Conservation (phyloP, 2,113 vertebrate species). For the Notothenia rossii region DNA sequence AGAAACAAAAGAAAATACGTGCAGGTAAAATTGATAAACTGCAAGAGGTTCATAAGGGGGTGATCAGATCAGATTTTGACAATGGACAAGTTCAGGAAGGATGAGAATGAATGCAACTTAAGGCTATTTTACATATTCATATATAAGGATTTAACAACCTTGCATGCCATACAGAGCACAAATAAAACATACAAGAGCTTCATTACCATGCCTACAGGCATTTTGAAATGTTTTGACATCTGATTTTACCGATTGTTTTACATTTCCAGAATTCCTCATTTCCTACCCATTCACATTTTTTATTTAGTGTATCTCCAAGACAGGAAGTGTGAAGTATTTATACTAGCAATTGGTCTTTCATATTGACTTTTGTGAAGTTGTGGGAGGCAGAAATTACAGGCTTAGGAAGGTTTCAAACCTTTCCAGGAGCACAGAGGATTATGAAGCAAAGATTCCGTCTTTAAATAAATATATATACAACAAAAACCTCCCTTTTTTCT, state of each 20-base stretch:
- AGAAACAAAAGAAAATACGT: conserved; percentile 52
- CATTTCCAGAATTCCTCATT: background rate
- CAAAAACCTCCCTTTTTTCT: conserved; percentile 39
- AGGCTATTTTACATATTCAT: background rate
- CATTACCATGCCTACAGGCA: background rate
- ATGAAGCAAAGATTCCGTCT: conserved; percentile 62
- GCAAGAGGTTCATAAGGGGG: conserved; percentile 5
- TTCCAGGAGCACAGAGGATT: conserved; percentile 71
- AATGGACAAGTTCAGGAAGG: conserved; percentile 12
- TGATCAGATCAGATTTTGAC: conserved; percentile 16
- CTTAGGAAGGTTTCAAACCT: conserved; percentile 75
- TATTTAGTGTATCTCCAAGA: conserved; percentile 43
- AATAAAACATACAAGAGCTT: background rate
- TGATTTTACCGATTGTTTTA: background rate
- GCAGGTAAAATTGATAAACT: conserved; percentile 51
- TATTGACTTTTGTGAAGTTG: conserved; percentile 74
- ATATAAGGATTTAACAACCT: background rate
- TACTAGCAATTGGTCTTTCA: conserved; percentile 70
- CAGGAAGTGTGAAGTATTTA: conserved; percentile 64
- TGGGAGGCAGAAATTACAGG: conserved; percentile 79
- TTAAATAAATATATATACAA: conserved; percentile 42
- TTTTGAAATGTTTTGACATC: conserved; percentile 5
- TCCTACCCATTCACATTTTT: conserved; percentile 14
- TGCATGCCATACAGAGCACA: background rate
- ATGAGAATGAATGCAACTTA: conserved; percentile 2